A percentile compares a stretch with the other conserved stretches of the same genome.
Evolutionary conservation across 2,888 invertebrate genomes (phyloP).

Genomic region (Stenichneumon culpator): DNA sequence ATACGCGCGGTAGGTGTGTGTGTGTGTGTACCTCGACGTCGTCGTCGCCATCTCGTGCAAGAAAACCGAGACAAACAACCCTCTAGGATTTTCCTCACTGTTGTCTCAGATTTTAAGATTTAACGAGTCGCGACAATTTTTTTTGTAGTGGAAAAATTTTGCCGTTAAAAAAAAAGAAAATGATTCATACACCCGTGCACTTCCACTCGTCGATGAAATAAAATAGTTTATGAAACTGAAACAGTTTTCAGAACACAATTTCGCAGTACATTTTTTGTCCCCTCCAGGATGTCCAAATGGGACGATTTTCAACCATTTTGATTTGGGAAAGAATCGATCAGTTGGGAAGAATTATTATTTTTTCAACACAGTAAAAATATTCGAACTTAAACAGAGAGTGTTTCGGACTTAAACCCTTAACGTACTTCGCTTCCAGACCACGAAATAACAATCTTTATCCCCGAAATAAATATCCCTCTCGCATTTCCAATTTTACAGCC

Average conservation of each 20-base stretch:
- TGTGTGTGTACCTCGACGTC: not conserved
- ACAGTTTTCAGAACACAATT: no score
- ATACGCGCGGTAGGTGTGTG: not conserved
- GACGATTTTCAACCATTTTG: no score
- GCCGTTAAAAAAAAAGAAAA: no score
- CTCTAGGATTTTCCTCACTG: not conserved
- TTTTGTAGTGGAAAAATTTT: not conserved
- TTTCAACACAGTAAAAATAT: no score
- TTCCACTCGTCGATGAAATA: no score
- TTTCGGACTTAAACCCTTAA: not conserved
- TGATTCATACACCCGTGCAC: no score
- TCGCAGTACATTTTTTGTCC: no score
- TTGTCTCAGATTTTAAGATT: not conserved
- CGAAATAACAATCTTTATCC: not conserved
- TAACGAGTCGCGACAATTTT: not conserved
- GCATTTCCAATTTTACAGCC: not conserved
- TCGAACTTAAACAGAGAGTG: no score
- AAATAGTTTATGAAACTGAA: no score
- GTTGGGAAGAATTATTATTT: no score
- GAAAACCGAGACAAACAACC: conserved; percentile 13
- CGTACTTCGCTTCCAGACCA: not conserved
- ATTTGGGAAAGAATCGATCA: no score
- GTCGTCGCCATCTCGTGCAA: conserved; percentile 2
- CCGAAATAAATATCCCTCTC: not conserved
- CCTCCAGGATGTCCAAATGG: no score